Evolutionary conservation across 1,140 invertebrate species (phyloP).

Genomic region (Orussus abietinus): DNA sequence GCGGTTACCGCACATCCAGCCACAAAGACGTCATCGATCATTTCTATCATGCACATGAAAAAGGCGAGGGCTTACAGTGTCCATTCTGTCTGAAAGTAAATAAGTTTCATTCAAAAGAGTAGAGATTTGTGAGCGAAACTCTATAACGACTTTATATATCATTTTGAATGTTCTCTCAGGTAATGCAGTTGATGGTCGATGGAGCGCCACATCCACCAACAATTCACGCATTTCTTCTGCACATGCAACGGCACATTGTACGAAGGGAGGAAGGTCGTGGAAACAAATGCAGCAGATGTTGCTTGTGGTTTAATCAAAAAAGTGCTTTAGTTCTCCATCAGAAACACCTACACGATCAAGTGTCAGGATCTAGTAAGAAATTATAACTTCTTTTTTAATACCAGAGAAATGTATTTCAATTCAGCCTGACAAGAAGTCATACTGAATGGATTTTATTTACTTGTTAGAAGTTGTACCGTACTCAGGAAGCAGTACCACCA

Average conservation of each 20-base stretch:
- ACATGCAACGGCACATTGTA: slow-evolving; percentile 49
- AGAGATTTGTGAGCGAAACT: not conserved
- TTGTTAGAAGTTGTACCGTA: slow-evolving; percentile 46
- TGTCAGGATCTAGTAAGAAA: slow-evolving; percentile 28
- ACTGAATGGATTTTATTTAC: slow-evolving; percentile 9
- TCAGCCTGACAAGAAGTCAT: not conserved
- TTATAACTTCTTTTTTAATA: slow-evolving; percentile 1
- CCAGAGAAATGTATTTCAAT: slow-evolving; percentile 13
- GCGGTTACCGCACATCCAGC: slow-evolving; percentile 69
- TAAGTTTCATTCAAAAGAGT: slow-evolving; percentile 12
- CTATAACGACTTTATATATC: too few relatives aligned
- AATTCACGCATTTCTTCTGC: slow-evolving; percentile 43
- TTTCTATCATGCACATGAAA: slow-evolving; percentile 63
- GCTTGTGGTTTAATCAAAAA: slow-evolving; percentile 68
- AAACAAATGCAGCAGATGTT: slow-evolving; percentile 64
- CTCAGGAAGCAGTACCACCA: slow-evolving; percentile 32
- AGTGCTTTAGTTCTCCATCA: slow-evolving; percentile 52
- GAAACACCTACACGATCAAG: slow-evolving; percentile 34
- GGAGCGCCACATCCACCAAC: slow-evolving; percentile 34
- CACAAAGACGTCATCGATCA: slow-evolving; percentile 72
- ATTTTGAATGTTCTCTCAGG: slow-evolving; percentile 20
- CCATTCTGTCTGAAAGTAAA: slow-evolving; percentile 69
- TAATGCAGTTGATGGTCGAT: slow-evolving; percentile 36
- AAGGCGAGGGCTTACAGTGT: slow-evolving; percentile 63
- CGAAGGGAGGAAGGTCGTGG: slow-evolving; percentile 56